Evolutionary conservation across 2,888 invertebrate genomes (phyloP), one percentile per base, ranked within the genome.

Genomic region (Pyrochroa serraticornis): DNA sequence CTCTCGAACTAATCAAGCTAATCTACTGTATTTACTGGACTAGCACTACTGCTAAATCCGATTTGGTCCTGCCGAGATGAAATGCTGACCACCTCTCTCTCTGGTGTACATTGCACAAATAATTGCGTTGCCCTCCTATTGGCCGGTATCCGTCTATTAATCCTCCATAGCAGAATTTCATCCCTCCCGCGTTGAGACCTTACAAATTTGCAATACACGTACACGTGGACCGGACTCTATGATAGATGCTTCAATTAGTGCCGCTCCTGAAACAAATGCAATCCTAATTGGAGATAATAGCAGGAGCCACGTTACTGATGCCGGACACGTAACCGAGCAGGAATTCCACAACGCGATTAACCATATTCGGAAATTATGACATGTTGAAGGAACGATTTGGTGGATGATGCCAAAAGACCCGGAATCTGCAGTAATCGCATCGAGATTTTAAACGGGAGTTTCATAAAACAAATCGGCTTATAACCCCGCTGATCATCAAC

Each of bases 1-100:
- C 70, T 71, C 69, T 66, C 67, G 71, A 74, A 74, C 75, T 75
- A 75, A 75, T 75, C 75, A 75, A 73, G 70, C 75, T 75, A 75
- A 75, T 75, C 74, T 72, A 73, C 65, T 70, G 73, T 71, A 72
- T 75, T 75, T 74, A 73, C 72, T 72, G 71, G 71, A 67, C 72
- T 69, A 71, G 70, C 68, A 73, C 68, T 71, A 69, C 69, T 66
- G 68, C 66, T 72, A 71, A 72, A 72, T 72, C 71, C 67, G 71
- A 69, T 70, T 70, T 68, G 58, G 64, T 63, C 65, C 67, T 58
- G 64, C 49, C 60, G 65, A 66, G 64, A 69, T 67, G 70, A 65
- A 66, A 67, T 52, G 71, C 71, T 70, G 71, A 43, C 70, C 70
- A 70, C 51, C 45, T 59, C 59, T 50, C 53, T 54, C 54, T 46